Conservation (phyloP, 2,888 invertebrate species). For the Strigamia transsilvanica region DNA sequence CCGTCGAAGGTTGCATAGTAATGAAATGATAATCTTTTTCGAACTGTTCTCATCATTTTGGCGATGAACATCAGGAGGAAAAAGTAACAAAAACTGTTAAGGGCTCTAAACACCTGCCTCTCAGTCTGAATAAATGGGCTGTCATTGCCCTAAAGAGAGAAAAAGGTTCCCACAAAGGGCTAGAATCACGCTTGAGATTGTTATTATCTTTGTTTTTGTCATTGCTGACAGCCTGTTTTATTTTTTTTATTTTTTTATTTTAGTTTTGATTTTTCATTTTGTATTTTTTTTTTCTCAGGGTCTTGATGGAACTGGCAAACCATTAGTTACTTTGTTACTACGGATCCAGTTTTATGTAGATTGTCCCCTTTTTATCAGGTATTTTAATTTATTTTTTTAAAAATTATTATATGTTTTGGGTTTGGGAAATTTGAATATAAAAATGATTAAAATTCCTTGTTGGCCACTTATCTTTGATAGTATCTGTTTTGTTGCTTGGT, state of each 20-base stretch:
- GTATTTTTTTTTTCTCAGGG: constrained; percentile 70
- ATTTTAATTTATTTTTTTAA: constrained; percentile 57
- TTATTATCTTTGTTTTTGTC: constrained; percentile 43
- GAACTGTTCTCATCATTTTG: constrained; percentile 27
- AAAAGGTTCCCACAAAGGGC: constrained; percentile 32
- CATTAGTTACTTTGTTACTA: constrained; percentile 86
- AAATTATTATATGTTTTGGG: neutral
- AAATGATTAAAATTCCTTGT: constrained; percentile 31
- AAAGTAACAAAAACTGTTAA: constrained; percentile 29
- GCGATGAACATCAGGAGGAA: constrained; percentile 18
- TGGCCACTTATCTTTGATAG: constrained; percentile 33
- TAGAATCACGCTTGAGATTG: constrained; percentile 11
- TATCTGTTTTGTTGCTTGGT: constrained; percentile 57
- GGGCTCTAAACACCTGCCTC: constrained; percentile 33
- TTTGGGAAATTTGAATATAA: constrained; percentile 24
- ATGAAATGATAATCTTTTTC: constrained; percentile 44
- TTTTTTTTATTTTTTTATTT: constrained; percentile 53
- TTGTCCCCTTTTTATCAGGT: constrained; percentile 85
- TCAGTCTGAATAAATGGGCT: constrained; percentile 40
- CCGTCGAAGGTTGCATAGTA: constrained; percentile 39
- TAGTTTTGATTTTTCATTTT: constrained; percentile 56
- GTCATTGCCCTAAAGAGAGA: constrained; percentile 44
- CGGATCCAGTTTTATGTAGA: constrained; percentile 94
- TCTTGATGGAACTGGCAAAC: constrained; percentile 87
- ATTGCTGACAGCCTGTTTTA: constrained; percentile 30